Evolutionary conservation across 2,888 invertebrate species (phyloP).

Genomic region (Tryphoninae sp.): DNA sequence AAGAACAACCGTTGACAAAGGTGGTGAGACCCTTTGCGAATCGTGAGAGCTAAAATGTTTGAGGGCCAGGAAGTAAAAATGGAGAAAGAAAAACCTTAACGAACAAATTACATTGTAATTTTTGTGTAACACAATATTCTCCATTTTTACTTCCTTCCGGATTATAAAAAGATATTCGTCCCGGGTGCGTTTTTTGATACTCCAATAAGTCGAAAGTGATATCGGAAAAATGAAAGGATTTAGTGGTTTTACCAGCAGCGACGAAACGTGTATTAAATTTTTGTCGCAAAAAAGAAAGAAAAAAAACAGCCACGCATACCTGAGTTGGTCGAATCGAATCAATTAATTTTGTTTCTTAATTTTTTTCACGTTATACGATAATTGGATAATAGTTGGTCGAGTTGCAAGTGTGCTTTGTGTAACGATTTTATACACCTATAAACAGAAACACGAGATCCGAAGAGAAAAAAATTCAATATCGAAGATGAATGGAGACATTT

Average conservation of each 20-base stretch:
- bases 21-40: not conserved
- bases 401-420: conserved; percentile 73
- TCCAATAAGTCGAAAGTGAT: conserved; percentile 37
- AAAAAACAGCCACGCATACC: conserved; percentile 71
- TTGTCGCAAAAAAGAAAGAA: conserved; percentile 55
- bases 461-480: conserved; percentile 17
- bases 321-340: conserved; percentile 71
- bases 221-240: conserved; percentile 56
- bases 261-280: conserved; percentile 77
- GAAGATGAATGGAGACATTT: no score
- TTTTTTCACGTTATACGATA: conserved; percentile 58
- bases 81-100: not conserved
- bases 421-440: conserved; percentile 71
- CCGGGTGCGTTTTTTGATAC: conserved; percentile 28
- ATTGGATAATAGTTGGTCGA: conserved; percentile 50
- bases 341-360: conserved; percentile 43
- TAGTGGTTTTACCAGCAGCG: conserved; percentile 79
- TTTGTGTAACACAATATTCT: not conserved
- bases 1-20: not conserved
- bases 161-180: not conserved
- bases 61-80: conserved; percentile 9
- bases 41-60: not conserved
- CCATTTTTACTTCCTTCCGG: not conserved
- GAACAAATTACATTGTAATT: not conserved
- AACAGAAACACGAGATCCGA: conserved; percentile 39